phyloP scores from a whole-genome alignment of 2,888 invertebrate genomes.

The Aelia acuminata region DNA sequence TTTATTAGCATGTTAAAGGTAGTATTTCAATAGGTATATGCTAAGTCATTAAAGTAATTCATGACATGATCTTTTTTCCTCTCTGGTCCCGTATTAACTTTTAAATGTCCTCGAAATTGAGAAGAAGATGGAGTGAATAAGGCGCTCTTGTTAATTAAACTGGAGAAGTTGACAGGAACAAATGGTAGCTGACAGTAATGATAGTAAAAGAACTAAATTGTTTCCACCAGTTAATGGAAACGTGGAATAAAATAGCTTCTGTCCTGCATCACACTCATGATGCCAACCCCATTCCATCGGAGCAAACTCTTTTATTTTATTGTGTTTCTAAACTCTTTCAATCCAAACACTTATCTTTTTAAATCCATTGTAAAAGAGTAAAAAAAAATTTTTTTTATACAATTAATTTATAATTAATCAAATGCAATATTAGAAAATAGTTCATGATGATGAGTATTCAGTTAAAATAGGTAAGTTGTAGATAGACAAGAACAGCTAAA shows the following conservation, averaged over 20 bases:
- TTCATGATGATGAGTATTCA: too few species aligned
- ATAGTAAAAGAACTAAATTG: slow-evolving; percentile 34
- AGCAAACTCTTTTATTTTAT: not conserved
- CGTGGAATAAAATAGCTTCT: not conserved
- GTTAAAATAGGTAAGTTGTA: too few species aligned
- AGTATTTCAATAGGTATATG: too few species aligned
- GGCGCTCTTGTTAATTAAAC: slow-evolving; percentile 8
- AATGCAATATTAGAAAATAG: too few species aligned
- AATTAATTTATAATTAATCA: too few species aligned
- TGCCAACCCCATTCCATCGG: not conserved
- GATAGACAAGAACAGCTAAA: too few species aligned
- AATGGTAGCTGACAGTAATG: slow-evolving; percentile 19
- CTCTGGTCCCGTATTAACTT: not conserved
- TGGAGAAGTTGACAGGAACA: slow-evolving; percentile 23
- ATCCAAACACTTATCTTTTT: not conserved
- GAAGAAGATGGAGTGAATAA: slow-evolving; percentile 17
- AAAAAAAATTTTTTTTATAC: too few species aligned
- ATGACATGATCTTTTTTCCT: not conserved
- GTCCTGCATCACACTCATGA: not conserved
- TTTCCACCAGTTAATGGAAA: slow-evolving; percentile 1
- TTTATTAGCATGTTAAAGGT: too few species aligned
- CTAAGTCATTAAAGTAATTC: not conserved
- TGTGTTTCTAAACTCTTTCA: not conserved
- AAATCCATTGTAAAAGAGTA: too few species aligned
- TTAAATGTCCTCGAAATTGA: not conserved